Evolutionary conservation across 2,113 vertebrate species (phyloP), one percentile per base, ranked within the genome.

Genomic region (Bolborhynchus lineola): DNA sequence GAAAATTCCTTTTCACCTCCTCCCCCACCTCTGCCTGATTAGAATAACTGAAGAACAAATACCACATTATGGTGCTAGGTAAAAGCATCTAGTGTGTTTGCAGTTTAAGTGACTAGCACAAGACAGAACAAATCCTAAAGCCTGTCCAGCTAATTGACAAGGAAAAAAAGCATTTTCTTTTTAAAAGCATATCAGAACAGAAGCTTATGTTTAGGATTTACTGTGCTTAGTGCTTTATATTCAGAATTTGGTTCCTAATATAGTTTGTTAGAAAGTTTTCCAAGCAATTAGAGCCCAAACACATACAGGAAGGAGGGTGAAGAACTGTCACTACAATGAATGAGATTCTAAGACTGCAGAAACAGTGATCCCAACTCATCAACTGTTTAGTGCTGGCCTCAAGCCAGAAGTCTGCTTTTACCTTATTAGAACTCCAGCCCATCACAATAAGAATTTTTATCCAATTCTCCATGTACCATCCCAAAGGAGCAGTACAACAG

Each of bases 1-100:
- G 69, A 71, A 80, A 95, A 96, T 94, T 96, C 76, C 67, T 95
- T 68, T 86, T 93, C 39, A 46, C 37, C 65, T 92, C 90, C 92
- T 86, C 88, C 85, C 79, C 81, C 60, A 60, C 23, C 42, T 35
- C 70, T 92, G 49, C 92, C 79, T 80, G 59, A 91, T 53, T 86
- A 53, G 67, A 78, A 42, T 59, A 71, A 87, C 57, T 44, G 37
- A 77, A 97, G 92, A 96, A 83, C 71, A 95, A 90, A 80, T 47
- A 94, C 21, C 67, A 86, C 85, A 50, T 63, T 74, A 74, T 77
- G 59, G 29, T 59, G 78, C 55, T 85, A 80, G 33, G 82, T 80
- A 93, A 69, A 95, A 87, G 65, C 57, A 86, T 53, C 16, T 50
- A 39, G 55, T 21, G 39, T 57, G 33, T 55, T 85, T 76, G 75